phyloP scores from a whole-genome alignment of 2,888 invertebrate genomes.

The Acheta domesticus region DNA sequence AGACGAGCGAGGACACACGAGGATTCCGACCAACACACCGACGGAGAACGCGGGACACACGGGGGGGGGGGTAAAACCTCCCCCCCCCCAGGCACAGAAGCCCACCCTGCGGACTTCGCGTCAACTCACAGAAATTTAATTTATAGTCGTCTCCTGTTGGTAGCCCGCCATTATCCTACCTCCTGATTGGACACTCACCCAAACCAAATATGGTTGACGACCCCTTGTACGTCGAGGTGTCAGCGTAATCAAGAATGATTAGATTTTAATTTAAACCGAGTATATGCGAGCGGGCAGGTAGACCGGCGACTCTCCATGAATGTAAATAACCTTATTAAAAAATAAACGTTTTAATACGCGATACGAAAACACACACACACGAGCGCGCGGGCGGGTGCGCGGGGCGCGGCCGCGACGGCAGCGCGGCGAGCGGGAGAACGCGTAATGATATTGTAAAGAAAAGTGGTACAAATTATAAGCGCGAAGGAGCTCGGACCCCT shows the following conservation, averaged over 20 bases:
- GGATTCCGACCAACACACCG: neutral
- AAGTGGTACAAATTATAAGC: slow-evolving; percentile 29
- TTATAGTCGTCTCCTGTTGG: neutral
- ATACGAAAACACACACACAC: slow-evolving; percentile 5
- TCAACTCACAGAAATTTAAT: neutral
- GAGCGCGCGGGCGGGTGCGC: neutral
- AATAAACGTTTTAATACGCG: slow-evolving; percentile 18
- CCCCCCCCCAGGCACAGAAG: too few species aligned
- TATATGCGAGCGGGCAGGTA: neutral
- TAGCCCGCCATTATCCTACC: neutral
- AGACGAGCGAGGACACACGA: neutral
- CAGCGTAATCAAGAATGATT: slow-evolving; percentile 7
- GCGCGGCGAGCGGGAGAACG: neutral
- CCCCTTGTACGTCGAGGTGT: neutral
- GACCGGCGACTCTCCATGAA: neutral
- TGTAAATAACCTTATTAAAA: slow-evolving; percentile 9
- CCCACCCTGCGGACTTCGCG: neutral
- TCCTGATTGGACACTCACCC: neutral
- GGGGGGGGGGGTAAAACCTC: too few species aligned
- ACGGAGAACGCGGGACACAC: too few species aligned
- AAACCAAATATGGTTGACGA: neutral
- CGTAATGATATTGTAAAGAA: slow-evolving; percentile 19
- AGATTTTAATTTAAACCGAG: slow-evolving; percentile 18
- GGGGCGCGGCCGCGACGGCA: neutral
- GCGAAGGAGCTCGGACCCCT: slow-evolving; percentile 25